Conservation (phyloP, 2,888 invertebrate species). For the Pocota personata region DNA sequence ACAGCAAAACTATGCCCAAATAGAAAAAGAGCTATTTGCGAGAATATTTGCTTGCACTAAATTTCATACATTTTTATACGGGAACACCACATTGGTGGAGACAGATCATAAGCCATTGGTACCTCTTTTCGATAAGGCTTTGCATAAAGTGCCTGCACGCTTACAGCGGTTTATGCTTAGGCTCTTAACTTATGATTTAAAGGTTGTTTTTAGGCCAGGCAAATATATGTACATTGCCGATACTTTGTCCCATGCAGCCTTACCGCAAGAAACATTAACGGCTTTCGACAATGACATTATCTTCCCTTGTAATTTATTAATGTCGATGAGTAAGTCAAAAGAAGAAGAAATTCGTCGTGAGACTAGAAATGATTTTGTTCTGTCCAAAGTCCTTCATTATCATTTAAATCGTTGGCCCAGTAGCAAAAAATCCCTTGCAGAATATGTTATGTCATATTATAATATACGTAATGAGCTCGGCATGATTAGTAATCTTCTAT, state of each 20-base stretch:
- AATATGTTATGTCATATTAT: slow-evolving; percentile 22
- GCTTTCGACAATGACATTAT: slow-evolving; percentile 16
- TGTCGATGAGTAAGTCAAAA: too few species aligned
- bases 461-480: slow-evolving; percentile 53
- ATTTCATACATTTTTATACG: slow-evolving; percentile 47
- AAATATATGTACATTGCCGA: background rate
- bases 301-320: background rate
- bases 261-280: background rate
- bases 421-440: too few species aligned
- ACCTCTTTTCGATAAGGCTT: slow-evolving; percentile 6
- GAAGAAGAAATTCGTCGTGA: too few species aligned
- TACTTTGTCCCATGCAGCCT: background rate
- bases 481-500: slow-evolving; percentile 43
- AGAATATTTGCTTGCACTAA: slow-evolving; percentile 59
- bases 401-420: too few species aligned
- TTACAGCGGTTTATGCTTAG: slow-evolving; percentile 1
- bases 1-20: slow-evolving; percentile 60
- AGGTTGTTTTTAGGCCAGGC: background rate
- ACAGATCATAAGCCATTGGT: slow-evolving; percentile 30
- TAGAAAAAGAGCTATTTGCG: slow-evolving; percentile 67
- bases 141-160: slow-evolving; percentile 4
- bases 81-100: slow-evolving; percentile 20
- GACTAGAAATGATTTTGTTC: too few species aligned
- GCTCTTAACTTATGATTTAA: slow-evolving; percentile 3
- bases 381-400: too few species aligned